Evolutionary conservation across 2,113 vertebrate species (phyloP), one percentile per base, ranked within the genome.

Genomic region (Elephantulus edwardii): DNA sequence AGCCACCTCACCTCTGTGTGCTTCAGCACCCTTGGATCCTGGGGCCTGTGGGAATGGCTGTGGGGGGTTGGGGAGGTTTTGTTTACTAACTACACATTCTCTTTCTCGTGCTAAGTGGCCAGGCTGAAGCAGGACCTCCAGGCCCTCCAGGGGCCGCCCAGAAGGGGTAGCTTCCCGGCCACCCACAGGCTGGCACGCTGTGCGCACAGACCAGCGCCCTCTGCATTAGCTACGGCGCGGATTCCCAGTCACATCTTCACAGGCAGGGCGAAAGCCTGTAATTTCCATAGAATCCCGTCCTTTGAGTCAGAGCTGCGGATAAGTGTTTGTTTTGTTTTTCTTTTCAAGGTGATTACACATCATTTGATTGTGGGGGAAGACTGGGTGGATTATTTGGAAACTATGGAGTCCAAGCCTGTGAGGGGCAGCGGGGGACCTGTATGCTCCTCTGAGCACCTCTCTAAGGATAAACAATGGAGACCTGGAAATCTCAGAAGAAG

Each of bases 151-250:
- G 66, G 70, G 50, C 83, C 46, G 20, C 35, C 71, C 48, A 48
- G 52, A 48, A 54, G 35, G 24, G 50, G 30, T 24, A n/a, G 80
- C 71, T 64, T 35, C 6, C 71, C 0, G 92, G 93, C 93, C 96
- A 97, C 95, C 95, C 96, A 95, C 94, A 56, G 11, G 52, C 70
- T 68, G 72, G 92, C 78, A 50, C 22, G 17, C 33, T 20, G 8
- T 35, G 68, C 56, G 11, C 56, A 46, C 1, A 48, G 44, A 28
- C 44, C 16, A 46, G 72, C 11, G 8, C 72, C 72, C 72, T 14
- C 6, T 7, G 20, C 86, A 68, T 89, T 64, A 71, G 83, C 88
- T 30, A 30, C 9, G 52, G 78, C 3, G 0, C 0, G 66, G 42
- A 71, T 60, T 88, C 89, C 75, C 17, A 28, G 64, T 76, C 91